Conservation (phyloP, 1,140 invertebrate species). For the Drosophila gunungcola region DNA sequence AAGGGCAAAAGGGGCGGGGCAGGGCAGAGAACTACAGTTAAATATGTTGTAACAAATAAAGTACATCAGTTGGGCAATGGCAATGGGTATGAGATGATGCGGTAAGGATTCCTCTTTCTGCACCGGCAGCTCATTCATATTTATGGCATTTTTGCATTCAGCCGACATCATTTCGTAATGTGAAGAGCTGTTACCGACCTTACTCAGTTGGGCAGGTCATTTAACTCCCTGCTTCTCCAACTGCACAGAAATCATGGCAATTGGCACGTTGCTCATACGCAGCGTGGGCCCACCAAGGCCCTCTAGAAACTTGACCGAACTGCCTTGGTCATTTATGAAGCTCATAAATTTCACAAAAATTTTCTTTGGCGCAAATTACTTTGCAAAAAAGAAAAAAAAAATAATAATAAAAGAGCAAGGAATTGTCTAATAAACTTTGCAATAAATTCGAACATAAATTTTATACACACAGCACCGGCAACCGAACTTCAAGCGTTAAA, state of each 20-base stretch:
- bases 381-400: constrained; percentile 37
- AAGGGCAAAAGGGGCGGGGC: constrained; percentile 10
- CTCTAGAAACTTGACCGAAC: constrained; percentile 25
- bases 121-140: constrained; percentile 79
- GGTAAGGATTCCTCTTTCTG: constrained; percentile 48
- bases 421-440: constrained; percentile 84
- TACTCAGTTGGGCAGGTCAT: constrained; percentile 26
- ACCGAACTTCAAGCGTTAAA: constrained; percentile 81
- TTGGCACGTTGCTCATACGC: constrained; percentile 82
- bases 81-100: constrained; percentile 1
- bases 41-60: constrained; percentile 83
- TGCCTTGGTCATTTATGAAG: constrained; percentile 80
- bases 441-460: constrained; percentile 84
- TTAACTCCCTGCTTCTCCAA: neutral
- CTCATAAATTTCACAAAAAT: constrained; percentile 78
- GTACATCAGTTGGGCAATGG: constrained; percentile 65
- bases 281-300: constrained; percentile 18
- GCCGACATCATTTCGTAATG: constrained; percentile 81
- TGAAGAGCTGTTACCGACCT: constrained; percentile 64
- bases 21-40: constrained; percentile 71
- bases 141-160: constrained; percentile 82
- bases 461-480: constrained; percentile 67
- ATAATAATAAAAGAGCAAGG: constrained; percentile 37
- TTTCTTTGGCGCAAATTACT: constrained; percentile 65
- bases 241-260: constrained; percentile 65